Percentiles rank a stretch among this genome's conserved stretches.
These are phyloP conservation scores for Turritopsis dohrnii DNA, from an alignment of 30 jellyfish, hydroid and myxozoan species.

Conservation along the genomic window DNA sequence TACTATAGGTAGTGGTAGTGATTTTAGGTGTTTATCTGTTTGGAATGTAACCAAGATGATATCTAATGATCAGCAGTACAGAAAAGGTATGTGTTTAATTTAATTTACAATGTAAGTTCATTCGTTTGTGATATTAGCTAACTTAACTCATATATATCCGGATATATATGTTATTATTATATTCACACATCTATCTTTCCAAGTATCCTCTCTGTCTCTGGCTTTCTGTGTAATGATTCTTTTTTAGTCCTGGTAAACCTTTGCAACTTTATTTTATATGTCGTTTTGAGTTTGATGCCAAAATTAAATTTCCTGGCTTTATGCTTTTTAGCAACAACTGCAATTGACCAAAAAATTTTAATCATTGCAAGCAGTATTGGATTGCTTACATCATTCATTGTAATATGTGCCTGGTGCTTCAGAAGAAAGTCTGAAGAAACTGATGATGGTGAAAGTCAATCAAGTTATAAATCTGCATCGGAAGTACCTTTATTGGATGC, in stretches of 20 bases:
- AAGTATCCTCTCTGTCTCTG: too few species aligned
- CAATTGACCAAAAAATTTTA: neutral
- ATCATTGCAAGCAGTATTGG: slow-evolving; percentile 38
- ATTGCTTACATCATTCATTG: slow-evolving; percentile 30
- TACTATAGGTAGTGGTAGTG: too few species aligned
- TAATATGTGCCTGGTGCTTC: slow-evolving; percentile 67
- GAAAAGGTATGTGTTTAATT: neutral
- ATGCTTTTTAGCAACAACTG: slow-evolving; percentile 11
- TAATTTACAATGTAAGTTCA: too few species aligned
- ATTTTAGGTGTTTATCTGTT: neutral
- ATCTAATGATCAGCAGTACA: neutral
- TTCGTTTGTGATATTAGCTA: too few species aligned
- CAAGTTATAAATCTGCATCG: slow-evolving; percentile 7
- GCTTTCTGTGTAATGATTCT: too few species aligned
- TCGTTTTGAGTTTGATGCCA: too few species aligned
- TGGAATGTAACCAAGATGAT: neutral
- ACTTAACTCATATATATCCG: too few species aligned
- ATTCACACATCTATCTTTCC: too few species aligned
- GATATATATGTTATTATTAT: too few species aligned
- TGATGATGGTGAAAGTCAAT: slow-evolving; percentile 50
- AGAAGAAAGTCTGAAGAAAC: slow-evolving; percentile 31
- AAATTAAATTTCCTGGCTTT: too few species aligned
- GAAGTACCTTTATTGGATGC: slow-evolving; percentile 13
- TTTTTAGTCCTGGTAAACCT: too few species aligned
- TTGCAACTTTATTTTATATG: too few species aligned